Percentiles rank a stretch among this genome's conserved stretches.
Evolutionary conservation across 2,797 vertebrate genomes (phyloP).

Genomic region (Nyctalus aviator): DNA sequence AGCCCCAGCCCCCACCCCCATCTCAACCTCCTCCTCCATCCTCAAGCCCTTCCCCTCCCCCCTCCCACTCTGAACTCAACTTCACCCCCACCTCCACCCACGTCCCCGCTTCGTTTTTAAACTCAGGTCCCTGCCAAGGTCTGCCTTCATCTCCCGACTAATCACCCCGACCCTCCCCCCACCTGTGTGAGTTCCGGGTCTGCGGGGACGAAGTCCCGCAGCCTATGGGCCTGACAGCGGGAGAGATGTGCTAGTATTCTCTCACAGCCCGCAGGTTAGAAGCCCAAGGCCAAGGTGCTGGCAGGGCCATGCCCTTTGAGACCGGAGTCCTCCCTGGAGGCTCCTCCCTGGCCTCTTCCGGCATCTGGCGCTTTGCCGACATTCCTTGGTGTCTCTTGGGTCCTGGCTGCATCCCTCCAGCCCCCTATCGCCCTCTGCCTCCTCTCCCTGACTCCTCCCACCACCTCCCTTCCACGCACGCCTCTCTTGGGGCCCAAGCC

Average conservation of each 20-base stretch:
- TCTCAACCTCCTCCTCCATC: neutral
- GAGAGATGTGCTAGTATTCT: neutral
- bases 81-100: neutral
- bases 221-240: neutral
- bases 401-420: accelerated
- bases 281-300: neutral
- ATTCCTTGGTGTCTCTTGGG: neutral
- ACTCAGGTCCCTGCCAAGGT: neutral
- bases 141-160: accelerated
- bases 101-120: neutral
- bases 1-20: neutral
- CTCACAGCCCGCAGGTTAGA: neutral
- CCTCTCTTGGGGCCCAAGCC: neutral
- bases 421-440: neutral
- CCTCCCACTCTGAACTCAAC: neutral
- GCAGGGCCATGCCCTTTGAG: neutral
- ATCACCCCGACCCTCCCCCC: neutral
- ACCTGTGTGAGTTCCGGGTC: neutral
- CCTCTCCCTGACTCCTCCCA: neutral
- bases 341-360: neutral
- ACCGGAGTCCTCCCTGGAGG: too few relatives aligned
- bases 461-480: too few relatives aligned
- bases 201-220: too few relatives aligned
- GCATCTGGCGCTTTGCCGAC: neutral
- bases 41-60: too few relatives aligned